Evolutionary conservation across 64 coral and sea anemone genomes (phyloP).

Genomic region (Exaiptasia diaphana): DNA sequence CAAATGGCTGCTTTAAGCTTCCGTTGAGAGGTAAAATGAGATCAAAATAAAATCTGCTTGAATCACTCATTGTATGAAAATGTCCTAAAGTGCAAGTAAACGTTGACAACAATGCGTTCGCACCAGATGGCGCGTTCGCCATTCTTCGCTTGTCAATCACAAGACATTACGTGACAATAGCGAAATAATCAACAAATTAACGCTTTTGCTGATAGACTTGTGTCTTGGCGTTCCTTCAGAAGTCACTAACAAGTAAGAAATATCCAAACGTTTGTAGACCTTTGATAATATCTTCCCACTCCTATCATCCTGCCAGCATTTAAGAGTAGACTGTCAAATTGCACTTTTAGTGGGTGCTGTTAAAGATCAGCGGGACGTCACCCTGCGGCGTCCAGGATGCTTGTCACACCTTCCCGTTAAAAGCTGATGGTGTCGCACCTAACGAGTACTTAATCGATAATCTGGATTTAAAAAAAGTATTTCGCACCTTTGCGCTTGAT

Average conservation of each 20-base stretch:
- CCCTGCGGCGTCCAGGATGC: background rate
- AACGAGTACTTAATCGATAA: background rate
- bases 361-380: no score
- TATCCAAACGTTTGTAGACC: no score
- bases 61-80: conserved; percentile 84
- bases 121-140: conserved; percentile 91
- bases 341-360: no score
- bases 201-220: conserved; percentile 73
- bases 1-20: conserved; percentile 86
- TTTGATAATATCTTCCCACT: no score
- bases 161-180: conserved; percentile 96
- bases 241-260: conserved; percentile 95
- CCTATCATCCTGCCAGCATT: no score
- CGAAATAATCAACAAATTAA: conserved; percentile 99
- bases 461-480: background rate
- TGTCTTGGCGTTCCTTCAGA: conserved; percentile 88
- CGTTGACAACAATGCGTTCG: conserved; percentile 59
- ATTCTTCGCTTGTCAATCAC: conserved; percentile 90
- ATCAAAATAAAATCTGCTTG: conserved; percentile 81
- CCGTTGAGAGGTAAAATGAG: conserved; percentile 92
- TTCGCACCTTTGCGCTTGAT: background rate
- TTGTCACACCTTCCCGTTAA: background rate
- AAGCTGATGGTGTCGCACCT: background rate
- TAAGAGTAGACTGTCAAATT: no score
- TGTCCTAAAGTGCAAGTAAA: conserved; percentile 95